These are phyloP conservation scores for Limnephilus lunatus DNA, from an alignment of 2,888 invertebrate genomes.

Conservation along the genomic window DNA sequence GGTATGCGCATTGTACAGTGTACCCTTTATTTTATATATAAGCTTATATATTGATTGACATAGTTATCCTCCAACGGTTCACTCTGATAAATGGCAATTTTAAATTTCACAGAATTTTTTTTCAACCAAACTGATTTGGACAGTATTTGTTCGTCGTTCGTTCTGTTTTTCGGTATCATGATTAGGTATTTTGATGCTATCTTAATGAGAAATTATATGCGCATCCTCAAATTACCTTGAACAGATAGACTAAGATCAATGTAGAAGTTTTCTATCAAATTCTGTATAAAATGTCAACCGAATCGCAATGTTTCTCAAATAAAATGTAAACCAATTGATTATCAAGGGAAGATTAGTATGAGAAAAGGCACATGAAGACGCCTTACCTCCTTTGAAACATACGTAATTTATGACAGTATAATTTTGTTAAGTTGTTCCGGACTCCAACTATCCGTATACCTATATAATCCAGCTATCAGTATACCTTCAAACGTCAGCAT, in stretches of 20 bases:
- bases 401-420: too few relatives aligned
- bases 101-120: neutral
- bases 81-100: neutral
- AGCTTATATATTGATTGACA: too few relatives aligned
- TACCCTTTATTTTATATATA: too few relatives aligned
- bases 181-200: too few relatives aligned
- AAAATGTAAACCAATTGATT: neutral
- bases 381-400: too few relatives aligned
- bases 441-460: too few relatives aligned
- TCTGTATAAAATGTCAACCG: neutral
- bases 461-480: too few relatives aligned
- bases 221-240: neutral
- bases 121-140: neutral
- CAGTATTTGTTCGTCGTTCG: neutral
- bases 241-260: neutral
- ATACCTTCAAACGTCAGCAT: neutral
- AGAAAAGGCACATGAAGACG: too few relatives aligned
- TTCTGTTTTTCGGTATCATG: too few relatives aligned
- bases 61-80: neutral
- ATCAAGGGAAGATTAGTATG: neutral
- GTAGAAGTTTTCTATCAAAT: neutral
- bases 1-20: too few relatives aligned
- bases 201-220: neutral
- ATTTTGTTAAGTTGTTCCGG: too few relatives aligned
- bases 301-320: neutral